phyloP scores from a whole-genome alignment of 2,888 invertebrate species.

The Dusona sp. region DNA sequence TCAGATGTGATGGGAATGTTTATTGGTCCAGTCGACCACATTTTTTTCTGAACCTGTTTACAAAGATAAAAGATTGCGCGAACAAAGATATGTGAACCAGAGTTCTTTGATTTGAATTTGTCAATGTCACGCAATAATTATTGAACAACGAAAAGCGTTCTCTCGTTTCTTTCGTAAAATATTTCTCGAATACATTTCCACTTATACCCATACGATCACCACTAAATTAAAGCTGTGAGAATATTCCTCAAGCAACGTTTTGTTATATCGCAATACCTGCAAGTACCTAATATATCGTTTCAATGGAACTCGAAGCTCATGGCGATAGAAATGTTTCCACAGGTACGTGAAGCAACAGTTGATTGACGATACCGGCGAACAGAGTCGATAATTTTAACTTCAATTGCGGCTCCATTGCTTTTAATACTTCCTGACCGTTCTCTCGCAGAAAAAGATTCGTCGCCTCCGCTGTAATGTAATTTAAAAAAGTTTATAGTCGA shows the following conservation, averaged over 20 bases:
- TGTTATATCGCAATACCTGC: not conserved
- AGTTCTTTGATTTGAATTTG: not conserved
- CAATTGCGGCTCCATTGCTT: constrained; percentile 89
- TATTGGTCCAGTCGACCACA: constrained; percentile 2
- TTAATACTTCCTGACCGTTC: constrained; percentile 89
- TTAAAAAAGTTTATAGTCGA: constrained; percentile 25
- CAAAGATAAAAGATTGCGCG: not conserved
- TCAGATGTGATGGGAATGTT: not conserved
- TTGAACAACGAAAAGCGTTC: not conserved
- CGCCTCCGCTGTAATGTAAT: constrained; percentile 87
- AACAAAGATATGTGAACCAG: not conserved
- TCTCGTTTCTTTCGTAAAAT: not conserved
- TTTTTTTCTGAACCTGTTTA: not conserved
- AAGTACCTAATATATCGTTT: constrained; percentile 2
- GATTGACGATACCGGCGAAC: constrained; percentile 89
- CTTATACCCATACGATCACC: constrained; percentile 39
- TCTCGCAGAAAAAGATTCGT: constrained; percentile 90
- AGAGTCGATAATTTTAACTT: constrained; percentile 88
- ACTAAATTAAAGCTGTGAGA: constrained; percentile 54
- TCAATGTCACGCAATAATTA: not conserved
- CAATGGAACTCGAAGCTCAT: constrained; percentile 69
- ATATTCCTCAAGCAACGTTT: constrained; percentile 37
- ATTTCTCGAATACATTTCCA: not conserved
- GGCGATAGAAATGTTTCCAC: constrained; percentile 87
- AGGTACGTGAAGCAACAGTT: constrained; percentile 88